Evolutionary conservation across 2,888 invertebrate species (phyloP), one percentile per base, ranked within the genome.

Genomic region (Magallana nippona): DNA sequence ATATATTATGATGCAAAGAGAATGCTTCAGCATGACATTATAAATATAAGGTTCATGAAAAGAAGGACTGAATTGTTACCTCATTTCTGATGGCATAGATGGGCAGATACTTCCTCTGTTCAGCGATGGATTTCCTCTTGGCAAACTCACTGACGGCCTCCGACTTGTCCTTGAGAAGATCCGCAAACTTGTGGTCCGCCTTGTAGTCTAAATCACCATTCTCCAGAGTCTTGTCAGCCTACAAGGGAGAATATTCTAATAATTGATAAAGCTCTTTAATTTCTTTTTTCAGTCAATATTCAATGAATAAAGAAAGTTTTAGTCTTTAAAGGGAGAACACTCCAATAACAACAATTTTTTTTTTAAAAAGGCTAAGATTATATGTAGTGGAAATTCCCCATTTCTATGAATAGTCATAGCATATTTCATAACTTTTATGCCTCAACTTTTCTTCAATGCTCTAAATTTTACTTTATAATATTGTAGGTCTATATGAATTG

Each of bases 31-130:
- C 44, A 44, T 44, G 8, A 44, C 44, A 44, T 44, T 44, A n/a
- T n/a, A n/a, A 3, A 44, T 44, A 8, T 8, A 44, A 44, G 44
- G 44, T 44, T 8, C 44, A 44, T 44, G 44, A 44, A 44, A 44
- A 44, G 44, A 44, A 44, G 44, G 44, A 44, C 44, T 44, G 44
- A 44, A 44, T 44, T 44, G 88, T 87, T 86, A 95, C 95, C 94
- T 99, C 98, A 93, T 99, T 98, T 17, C 98, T 95, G 0, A 98
- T 98, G 0, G 99, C 99, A 95, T 98, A 99, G 1, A 97, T 99
- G 0, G 99, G 99, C 78, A 99, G 95, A 94, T 96, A 98, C 89
- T 98, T 96, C 44, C 99, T 95, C 94, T 99, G 99, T 92, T 99
- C 97, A 0, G 95, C 58, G 56, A 95, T 87, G 3, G 97, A 95